Percentiles rank a stretch among this genome's conserved stretches.
phyloP scores from a whole-genome alignment of 1,140 invertebrate species.

The Probaryconus sp. region DNA sequence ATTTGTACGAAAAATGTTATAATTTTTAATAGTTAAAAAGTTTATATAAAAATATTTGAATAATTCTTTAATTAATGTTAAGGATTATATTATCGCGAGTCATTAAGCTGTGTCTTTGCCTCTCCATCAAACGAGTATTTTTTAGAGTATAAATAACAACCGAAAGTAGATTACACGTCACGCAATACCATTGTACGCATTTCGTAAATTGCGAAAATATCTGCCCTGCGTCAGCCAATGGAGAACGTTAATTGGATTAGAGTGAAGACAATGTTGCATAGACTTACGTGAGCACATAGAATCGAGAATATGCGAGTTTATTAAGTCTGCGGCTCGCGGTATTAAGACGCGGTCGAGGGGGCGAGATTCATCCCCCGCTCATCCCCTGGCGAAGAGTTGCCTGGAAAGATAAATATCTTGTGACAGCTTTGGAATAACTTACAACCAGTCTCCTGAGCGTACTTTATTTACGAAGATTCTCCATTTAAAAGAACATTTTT shows the following conservation, averaged over 20 bases:
- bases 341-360: conserved; percentile 61
- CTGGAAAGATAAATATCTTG: conserved; percentile 64
- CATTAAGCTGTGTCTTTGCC: no score
- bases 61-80: no score
- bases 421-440: conserved; percentile 65
- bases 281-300: conserved; percentile 55
- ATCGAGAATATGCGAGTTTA: conserved; percentile 64
- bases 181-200: no score
- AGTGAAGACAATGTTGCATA: conserved; percentile 21
- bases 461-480: conserved; percentile 7
- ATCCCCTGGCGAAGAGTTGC: no score
- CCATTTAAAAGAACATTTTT: no score
- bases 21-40: no score
- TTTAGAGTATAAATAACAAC: no score
- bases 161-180: conserved; percentile 28
- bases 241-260: conserved; percentile 14
- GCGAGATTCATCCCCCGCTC: conserved; percentile 43
- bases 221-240: conserved; percentile 25
- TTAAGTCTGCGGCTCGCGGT: conserved; percentile 65
- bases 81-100: no score
- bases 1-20: no score
- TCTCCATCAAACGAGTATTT: no score
- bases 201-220: conserved; percentile 45
- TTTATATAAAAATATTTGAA: no score
- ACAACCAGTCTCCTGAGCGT: conserved; percentile 24